phyloP scores from a whole-genome alignment of 2,113 vertebrate species.

The Sphaerodactylus townsendi region DNA sequence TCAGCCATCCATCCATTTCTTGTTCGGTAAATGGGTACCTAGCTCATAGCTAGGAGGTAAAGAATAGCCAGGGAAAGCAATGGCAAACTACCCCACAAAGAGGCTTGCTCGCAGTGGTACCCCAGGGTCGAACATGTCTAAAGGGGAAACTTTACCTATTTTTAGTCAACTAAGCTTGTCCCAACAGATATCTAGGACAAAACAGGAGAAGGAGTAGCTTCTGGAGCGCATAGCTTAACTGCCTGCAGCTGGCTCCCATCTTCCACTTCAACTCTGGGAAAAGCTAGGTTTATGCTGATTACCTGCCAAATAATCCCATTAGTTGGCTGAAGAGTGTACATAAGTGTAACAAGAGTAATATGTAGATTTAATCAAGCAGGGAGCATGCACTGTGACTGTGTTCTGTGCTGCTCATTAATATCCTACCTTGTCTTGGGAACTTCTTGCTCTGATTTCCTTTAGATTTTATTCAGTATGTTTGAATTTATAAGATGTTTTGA shows the following conservation, averaged over 20 bases:
- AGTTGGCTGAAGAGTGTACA: constrained; percentile 10
- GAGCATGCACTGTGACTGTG: constrained; percentile 15
- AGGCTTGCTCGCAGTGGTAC: no score
- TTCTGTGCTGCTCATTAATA: constrained; percentile 35
- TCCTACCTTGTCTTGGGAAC: constrained; percentile 6
- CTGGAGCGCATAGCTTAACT: not conserved
- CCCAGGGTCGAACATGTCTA: no score
- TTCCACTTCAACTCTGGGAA: not conserved
- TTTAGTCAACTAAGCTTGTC: not conserved
- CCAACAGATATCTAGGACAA: not conserved
- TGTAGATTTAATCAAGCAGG: constrained; percentile 29
- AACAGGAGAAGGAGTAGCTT: not conserved
- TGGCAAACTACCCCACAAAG: no score
- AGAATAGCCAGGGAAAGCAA: no score
- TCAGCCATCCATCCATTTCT: no score
- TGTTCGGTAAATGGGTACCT: no score
- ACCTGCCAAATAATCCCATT: constrained; percentile 19
- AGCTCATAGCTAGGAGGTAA: no score
- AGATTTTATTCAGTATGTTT: constrained; percentile 42
- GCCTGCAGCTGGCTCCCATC: not conserved
- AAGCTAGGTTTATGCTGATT: constrained; percentile 9
- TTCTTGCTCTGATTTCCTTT: constrained; percentile 47
- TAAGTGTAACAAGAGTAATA: constrained; percentile 28
- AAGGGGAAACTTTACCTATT: no score
- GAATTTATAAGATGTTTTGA: constrained; percentile 45